These are phyloP conservation scores for Pantherophis alleghaniensis DNA, from an alignment of 2,797 vertebrate species.

Conservation along the genomic window DNA sequence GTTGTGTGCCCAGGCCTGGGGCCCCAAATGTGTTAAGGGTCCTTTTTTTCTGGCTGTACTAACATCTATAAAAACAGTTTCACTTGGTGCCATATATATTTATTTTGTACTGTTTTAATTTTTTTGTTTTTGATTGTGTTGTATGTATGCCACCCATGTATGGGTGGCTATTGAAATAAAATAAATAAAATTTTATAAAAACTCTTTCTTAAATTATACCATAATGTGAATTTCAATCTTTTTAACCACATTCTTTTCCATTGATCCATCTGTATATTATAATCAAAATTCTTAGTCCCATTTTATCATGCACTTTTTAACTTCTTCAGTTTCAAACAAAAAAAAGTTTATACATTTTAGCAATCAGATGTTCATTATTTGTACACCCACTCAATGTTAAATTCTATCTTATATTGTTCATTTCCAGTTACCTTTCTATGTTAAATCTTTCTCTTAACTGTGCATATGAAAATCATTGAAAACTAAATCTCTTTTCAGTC, in stretches of 20 bases:
- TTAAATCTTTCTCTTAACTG: neutral
- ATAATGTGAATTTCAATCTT: neutral
- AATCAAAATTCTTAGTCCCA: neutral
- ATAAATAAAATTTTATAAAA: neutral
- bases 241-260: neutral
- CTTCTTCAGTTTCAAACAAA: neutral
- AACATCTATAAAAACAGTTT: neutral
- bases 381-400: neutral
- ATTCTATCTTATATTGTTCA: neutral
- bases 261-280: neutral
- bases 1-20: neutral
- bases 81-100: neutral
- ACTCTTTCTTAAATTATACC: neutral
- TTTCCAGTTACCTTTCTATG: neutral
- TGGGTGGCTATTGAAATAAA: neutral
- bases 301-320: neutral
- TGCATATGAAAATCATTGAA: neutral
- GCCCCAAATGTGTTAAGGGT: neutral
- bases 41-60: neutral
- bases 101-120: neutral
- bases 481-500: neutral
- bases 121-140: neutral
- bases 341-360: neutral
- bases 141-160: neutral
- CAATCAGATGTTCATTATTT: neutral